Conservation (phyloP, 2,797 vertebrate species). For the Rhadinocentrus ornatus region DNA sequence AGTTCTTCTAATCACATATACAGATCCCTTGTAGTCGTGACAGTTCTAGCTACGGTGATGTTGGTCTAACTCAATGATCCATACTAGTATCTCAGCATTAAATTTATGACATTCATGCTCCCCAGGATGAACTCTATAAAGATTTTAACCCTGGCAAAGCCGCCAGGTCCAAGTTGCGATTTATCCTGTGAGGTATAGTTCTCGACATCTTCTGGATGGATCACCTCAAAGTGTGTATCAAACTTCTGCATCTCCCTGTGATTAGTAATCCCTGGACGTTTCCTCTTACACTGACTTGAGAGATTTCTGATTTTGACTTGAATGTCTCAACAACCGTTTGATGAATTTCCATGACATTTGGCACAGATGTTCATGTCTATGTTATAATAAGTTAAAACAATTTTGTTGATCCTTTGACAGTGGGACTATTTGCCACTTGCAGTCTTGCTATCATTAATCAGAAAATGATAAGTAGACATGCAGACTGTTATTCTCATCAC, state of each 20-base stretch:
- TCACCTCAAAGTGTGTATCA: background rate
- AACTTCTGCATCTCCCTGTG: background rate
- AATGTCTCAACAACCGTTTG: conserved; percentile 2
- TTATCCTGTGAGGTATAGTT: background rate
- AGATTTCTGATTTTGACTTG: conserved; percentile 8
- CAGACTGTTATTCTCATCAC: background rate
- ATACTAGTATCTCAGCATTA: background rate
- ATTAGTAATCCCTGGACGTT: background rate
- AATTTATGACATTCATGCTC: conserved; percentile 7
- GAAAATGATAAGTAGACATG: background rate
- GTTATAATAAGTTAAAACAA: background rate
- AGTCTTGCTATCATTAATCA: background rate
- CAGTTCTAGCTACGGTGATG: background rate
- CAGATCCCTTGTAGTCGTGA: background rate
- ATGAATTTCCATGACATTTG: conserved; percentile 16
- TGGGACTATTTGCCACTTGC: background rate
- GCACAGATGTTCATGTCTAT: conserved; percentile 8
- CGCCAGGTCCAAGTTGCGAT: background rate
- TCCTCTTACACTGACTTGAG: background rate
- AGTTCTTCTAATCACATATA: background rate
- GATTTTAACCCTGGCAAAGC: background rate
- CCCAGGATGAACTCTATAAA: background rate
- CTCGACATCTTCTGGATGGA: conserved; percentile 4
- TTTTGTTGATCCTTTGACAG: conserved; percentile 5
- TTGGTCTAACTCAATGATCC: background rate